Base-by-base conservation (phyloP, 2,113 vertebrate species). In the Catharus bicknelli region DNA sequence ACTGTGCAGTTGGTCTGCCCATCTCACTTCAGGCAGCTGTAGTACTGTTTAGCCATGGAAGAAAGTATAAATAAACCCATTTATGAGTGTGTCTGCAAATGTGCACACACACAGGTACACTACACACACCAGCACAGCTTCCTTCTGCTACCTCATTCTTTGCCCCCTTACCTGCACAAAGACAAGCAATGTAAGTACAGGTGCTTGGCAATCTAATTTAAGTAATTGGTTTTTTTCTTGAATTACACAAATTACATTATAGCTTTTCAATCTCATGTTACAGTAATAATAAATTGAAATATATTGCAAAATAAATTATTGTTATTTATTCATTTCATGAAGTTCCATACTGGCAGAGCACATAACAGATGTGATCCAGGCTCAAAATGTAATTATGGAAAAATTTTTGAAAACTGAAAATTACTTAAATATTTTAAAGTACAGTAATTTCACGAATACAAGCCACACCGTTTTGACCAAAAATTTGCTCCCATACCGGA, bases 1-100 rank as follows among this genome's bases (percentile, higher is more conserved):
- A 47, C 19, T 0, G 0, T 1, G 0, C 15, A 54, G 21, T n/a
- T 4, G 1, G 9, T 53, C 30, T 66, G 7, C 26, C 10, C 26
- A 55, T n/a, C 38, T 90, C 40, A 75, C 34, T 90, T 78, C 36
- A 81, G 61, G 22, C 16, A 78, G 26, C 29, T 67, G 22, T 21
- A n/a, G 29, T 11, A 40, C 43, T 66, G 11, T 50, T 92, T 29
- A 78, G 23, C 16, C 38, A 40, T 47, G 19, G 54, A 86, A 90
- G 8, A 58, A 74, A 82, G 7, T 12, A 12, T 34, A 68, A 83
- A 90, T 43, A 81, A 83, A 89, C 50, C 11, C 13, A n/a, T 40
- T 55, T 75, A 2, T 36, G 34, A 69, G 21, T 1, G 0, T 47
- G 19, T 13, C 45, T 74, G 32, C 43, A 78, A 66, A 77, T 3